Percentiles rank a stretch among this genome's conserved stretches.
Conservation (phyloP, 2,888 invertebrate genomes). For the Hipparchia semele region DNA sequence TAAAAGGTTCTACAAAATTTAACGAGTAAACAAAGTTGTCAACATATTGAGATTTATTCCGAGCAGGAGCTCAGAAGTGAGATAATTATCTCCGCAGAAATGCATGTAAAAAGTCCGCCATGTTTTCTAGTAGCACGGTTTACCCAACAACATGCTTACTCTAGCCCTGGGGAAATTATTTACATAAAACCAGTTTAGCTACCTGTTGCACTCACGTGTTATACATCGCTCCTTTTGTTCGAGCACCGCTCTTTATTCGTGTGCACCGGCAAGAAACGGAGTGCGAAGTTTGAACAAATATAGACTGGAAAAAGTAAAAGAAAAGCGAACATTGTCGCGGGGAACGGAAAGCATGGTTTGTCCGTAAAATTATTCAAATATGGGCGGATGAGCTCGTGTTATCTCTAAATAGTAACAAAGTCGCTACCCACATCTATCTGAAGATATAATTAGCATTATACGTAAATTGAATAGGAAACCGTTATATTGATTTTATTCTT, state of each 20-base stretch:
- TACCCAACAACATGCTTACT: constrained; percentile 21
- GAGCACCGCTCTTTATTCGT: not conserved
- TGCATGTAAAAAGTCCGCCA: constrained; percentile 20
- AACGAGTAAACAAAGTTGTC: constrained; percentile 16
- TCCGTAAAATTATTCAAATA: constrained; percentile 14
- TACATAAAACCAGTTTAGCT: constrained; percentile 38
- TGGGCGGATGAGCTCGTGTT: not conserved
- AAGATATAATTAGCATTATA: too few species aligned
- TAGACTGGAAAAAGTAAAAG: constrained; percentile 21
- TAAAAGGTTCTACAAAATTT: not conserved
- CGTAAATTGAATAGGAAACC: not conserved
- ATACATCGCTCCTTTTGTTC: constrained; percentile 19
- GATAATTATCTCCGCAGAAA: constrained; percentile 22
- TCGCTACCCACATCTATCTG: too few species aligned
- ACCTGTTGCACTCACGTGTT: constrained; percentile 30
- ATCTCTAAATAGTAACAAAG: too few species aligned
- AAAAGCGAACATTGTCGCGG: constrained; percentile 11
- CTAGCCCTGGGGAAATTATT: constrained; percentile 35
- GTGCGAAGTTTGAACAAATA: constrained; percentile 7
- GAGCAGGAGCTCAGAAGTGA: constrained; percentile 5
- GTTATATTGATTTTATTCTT: not conserved
- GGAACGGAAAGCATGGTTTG: constrained; percentile 21
- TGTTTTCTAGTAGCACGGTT: constrained; percentile 24
- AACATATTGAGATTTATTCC: constrained; percentile 15
- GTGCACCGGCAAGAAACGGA: constrained; percentile 9